phyloP scores from a whole-genome alignment of 2,888 invertebrate genomes.

The Penaeus monodon region DNA sequence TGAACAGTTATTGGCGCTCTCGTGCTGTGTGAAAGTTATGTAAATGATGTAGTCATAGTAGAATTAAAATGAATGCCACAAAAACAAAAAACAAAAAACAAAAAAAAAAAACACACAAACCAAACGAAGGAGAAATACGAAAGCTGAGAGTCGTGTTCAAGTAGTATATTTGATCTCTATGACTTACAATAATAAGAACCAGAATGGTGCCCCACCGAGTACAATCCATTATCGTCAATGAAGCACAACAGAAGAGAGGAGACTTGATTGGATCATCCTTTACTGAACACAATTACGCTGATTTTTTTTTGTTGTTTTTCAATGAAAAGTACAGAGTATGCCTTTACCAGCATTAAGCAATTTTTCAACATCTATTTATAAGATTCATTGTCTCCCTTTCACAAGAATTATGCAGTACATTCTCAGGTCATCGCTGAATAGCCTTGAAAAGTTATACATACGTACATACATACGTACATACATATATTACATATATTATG shows the following conservation, averaged over 20 bases:
- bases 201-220: constrained; percentile 59
- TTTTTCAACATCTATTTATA: constrained; percentile 17
- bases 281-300: constrained; percentile 42
- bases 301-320: constrained; percentile 13
- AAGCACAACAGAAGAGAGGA: constrained; percentile 50
- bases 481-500: no score
- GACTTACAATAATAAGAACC: constrained; percentile 61
- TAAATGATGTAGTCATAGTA: no score
- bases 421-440: constrained; percentile 44
- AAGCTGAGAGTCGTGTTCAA: constrained; percentile 36
- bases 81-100: not conserved
- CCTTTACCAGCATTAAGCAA: constrained; percentile 45
- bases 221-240: constrained; percentile 48
- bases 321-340: constrained; percentile 27
- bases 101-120: not conserved
- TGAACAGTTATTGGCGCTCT: no score
- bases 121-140: not conserved
- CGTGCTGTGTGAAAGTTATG: no score
- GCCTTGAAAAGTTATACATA: constrained; percentile 30
- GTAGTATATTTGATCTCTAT: constrained; percentile 61
- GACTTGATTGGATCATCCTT: constrained; percentile 36
- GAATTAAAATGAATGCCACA: no score
- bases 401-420: constrained; percentile 46
- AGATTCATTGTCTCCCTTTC: constrained; percentile 27
- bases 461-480: no score